Evolutionary conservation across 2,888 invertebrate genomes (phyloP).

Genomic region (Chloromyia formosa): DNA sequence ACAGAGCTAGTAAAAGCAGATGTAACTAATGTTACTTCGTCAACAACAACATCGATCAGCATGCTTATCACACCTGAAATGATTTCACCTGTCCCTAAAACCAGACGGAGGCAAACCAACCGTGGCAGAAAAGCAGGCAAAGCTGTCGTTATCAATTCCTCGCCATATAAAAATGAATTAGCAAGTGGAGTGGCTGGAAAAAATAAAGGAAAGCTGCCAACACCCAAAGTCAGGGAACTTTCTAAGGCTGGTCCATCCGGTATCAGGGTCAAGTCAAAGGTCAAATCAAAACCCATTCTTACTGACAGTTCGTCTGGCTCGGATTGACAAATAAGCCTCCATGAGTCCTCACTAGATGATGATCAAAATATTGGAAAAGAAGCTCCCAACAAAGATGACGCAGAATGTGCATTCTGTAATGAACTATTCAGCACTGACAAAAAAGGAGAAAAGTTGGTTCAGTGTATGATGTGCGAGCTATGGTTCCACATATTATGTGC

Average conservation of each 20-base stretch:
- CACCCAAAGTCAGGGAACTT: background rate
- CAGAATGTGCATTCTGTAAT: background rate
- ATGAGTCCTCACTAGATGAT: background rate
- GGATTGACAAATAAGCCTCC: background rate
- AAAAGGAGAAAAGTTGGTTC: background rate
- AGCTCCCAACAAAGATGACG: background rate
- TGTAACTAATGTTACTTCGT: no score
- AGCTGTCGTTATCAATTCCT: background rate
- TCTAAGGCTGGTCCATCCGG: no score
- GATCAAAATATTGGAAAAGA: background rate
- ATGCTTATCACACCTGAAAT: no score
- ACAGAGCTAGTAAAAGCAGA: no score
- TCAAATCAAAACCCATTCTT: no score
- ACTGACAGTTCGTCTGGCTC: no score
- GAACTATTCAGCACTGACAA: background rate
- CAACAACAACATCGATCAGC: no score
- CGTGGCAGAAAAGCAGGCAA: background rate
- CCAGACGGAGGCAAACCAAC: background rate
- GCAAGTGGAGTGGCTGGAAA: background rate
- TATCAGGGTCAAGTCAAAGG: no score
- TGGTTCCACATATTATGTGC: slow-evolving; percentile 9
- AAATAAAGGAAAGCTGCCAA: background rate
- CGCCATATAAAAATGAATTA: background rate
- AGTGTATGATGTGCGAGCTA: slow-evolving; percentile 12
- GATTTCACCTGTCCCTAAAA: no score